Evolutionary conservation across 1,140 invertebrate species (phyloP).

Genomic region (Charaxes varanes): DNA sequence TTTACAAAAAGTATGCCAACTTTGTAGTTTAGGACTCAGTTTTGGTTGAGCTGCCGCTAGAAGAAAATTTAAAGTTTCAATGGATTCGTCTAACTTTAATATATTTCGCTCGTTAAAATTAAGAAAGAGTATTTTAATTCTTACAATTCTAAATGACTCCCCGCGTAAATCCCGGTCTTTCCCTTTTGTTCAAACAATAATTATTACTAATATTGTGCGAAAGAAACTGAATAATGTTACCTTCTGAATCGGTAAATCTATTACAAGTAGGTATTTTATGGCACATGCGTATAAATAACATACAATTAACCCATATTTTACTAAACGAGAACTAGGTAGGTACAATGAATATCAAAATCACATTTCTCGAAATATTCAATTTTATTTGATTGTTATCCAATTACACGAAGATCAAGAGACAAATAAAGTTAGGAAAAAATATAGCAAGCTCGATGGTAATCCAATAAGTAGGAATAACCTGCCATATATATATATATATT

Average conservation of each 20-base stretch:
- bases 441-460: too few species aligned
- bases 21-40: neutral
- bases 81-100: neutral
- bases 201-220: slow-evolving; percentile 25
- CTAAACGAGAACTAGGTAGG: slow-evolving; percentile 39
- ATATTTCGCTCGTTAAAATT: slow-evolving; percentile 7
- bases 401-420: too few species aligned
- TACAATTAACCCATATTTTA: slow-evolving; percentile 49
- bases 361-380: slow-evolving; percentile 12
- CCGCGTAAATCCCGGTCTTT: slow-evolving; percentile 7
- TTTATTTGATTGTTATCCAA: too few species aligned
- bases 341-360: slow-evolving; percentile 32
- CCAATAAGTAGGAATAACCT: too few species aligned
- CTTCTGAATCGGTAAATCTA: slow-evolving; percentile 41
- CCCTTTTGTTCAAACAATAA: slow-evolving; percentile 17
- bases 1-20: neutral
- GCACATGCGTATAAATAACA: slow-evolving; percentile 62
- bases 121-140: slow-evolving; percentile 13
- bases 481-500: too few species aligned
- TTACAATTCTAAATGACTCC: slow-evolving; percentile 14
- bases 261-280: slow-evolving; percentile 52
- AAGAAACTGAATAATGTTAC: slow-evolving; percentile 25
- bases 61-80: neutral
- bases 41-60: slow-evolving; percentile 3
- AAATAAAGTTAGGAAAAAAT: too few species aligned